Conservation (phyloP, 2,888 invertebrate genomes). For the Linhomoeus sp. region DNA sequence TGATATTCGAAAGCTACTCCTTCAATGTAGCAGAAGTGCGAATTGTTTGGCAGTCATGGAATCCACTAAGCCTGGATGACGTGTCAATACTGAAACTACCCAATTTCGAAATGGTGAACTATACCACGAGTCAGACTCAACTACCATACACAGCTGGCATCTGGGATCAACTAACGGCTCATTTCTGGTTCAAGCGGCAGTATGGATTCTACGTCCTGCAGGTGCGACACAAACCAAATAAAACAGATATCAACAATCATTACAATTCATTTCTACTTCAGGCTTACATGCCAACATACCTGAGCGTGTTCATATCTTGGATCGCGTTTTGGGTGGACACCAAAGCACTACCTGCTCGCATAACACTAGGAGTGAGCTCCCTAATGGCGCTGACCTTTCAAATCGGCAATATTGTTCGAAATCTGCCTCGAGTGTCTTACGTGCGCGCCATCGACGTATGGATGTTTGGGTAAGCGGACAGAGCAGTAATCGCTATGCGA, state of each 20-base stretch:
- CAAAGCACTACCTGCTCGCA: constrained; percentile 22
- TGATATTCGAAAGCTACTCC: constrained; percentile 23
- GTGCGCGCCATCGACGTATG: constrained; percentile 11
- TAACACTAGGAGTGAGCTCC: constrained; percentile 22
- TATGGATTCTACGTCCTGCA: constrained; percentile 21
- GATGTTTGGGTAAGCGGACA: too few relatives aligned
- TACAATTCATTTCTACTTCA: constrained; percentile 1
- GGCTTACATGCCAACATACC: constrained; percentile 26
- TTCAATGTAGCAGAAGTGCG: constrained; percentile 27
- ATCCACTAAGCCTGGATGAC: constrained; percentile 12
- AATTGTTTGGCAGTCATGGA: constrained; percentile 25
- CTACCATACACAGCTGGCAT: constrained; percentile 24
- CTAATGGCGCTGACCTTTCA: constrained; percentile 25
- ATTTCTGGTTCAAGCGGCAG: constrained; percentile 15
- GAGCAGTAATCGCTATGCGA: too few relatives aligned
- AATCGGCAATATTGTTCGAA: constrained; percentile 26
- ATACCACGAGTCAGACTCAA: background rate
- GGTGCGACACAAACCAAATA: constrained; percentile 10
- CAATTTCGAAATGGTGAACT: background rate
- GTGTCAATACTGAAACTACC: constrained; percentile 18
- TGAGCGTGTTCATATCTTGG: constrained; percentile 26
- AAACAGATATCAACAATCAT: too few relatives aligned
- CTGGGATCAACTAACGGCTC: constrained; percentile 26
- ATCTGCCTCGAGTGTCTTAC: constrained; percentile 22
- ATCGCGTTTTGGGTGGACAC: constrained; percentile 28